These are phyloP conservation scores for Porites lobata DNA, from an alignment of 92 coral and sea anemone genomes.

Conservation along the genomic window DNA sequence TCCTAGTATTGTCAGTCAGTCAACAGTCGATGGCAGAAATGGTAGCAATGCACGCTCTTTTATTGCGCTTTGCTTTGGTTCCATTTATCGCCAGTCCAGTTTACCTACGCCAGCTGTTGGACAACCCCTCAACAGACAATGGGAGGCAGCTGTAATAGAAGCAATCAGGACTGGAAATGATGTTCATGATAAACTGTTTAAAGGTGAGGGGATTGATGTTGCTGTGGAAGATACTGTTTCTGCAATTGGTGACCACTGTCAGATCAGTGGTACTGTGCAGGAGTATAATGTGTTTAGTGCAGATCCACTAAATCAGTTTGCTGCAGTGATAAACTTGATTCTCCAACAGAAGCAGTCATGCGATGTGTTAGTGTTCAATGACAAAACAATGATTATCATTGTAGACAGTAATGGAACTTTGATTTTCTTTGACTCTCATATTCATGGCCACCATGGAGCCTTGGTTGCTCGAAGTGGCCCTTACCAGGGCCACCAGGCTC, in stretches of 20 bases:
- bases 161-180: slow-evolving; percentile 14
- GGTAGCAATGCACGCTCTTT: slow-evolving; percentile 13
- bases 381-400: neutral
- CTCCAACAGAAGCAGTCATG: slow-evolving; percentile 1
- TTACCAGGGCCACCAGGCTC: neutral
- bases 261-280: neutral
- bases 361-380: slow-evolving; percentile 1
- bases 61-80: neutral
- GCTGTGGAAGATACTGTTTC: slow-evolving; percentile 20
- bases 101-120: neutral
- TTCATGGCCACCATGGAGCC: slow-evolving; percentile 9
- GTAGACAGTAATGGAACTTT: slow-evolving; percentile 18
- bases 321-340: neutral
- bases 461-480: slow-evolving; percentile 25
- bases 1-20: neutral
- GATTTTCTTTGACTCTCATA: slow-evolving; percentile 23
- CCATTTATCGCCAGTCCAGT: neutral
- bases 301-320: neutral
- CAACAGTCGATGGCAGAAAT: slow-evolving; percentile 23
- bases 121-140: neutral
- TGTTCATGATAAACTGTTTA: neutral
- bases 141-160: neutral
- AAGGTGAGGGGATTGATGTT: neutral
- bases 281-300: slow-evolving; percentile 23
- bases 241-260: slow-evolving; percentile 17